Evolutionary conservation across 2,888 invertebrate genomes (phyloP), one percentile per base, ranked within the genome.

Genomic region (Didymodactylos carnosus): DNA sequence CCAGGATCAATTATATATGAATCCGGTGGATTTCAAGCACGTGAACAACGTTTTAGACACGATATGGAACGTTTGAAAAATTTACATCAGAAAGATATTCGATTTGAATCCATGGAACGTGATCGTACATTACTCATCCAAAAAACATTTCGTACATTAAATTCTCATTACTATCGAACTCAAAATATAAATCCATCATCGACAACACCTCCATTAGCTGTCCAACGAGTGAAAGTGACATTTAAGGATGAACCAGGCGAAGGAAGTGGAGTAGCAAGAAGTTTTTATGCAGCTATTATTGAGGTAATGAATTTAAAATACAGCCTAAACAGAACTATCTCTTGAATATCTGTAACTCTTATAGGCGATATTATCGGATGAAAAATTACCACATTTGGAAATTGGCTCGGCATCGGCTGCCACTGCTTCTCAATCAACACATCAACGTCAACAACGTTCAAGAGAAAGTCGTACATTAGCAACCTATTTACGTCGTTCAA

Each of bases 191-290:
- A 77, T 69, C 39, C 69, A 25, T 75, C 79, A 70, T 78, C 80
- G 84, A 88, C 76, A 83, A 87, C 80, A 84, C 91, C 92, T 11
- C 91, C 92, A 13, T 85, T 97, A 73, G 91, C 92, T 71, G 93
- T 95, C 43, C 93, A 91, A 84, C 86, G 94, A 77, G 93, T 97
- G 49, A 97, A 97, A 86, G 95, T 97, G 73, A 94, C 92, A 8
- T 97, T 97, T 84, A 91, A 93, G 80, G 97, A 98, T 84, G 98
- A 99, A 83, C 97, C 97, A 1, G 98, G 98, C 6, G 98, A 99
- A 85, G 98, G 98, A 73, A 92, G 92, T 75, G 98, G 98, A 6
- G 98, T 99, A 19, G 94, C 95, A 5, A 87, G 98, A 76, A 92
- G 94, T 81, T 98, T 97, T 86, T 99, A 97, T 84, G 95, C 98